Base-by-base conservation (phyloP, 2,797 vertebrate species). In the Sebastes glaucus region DNA sequence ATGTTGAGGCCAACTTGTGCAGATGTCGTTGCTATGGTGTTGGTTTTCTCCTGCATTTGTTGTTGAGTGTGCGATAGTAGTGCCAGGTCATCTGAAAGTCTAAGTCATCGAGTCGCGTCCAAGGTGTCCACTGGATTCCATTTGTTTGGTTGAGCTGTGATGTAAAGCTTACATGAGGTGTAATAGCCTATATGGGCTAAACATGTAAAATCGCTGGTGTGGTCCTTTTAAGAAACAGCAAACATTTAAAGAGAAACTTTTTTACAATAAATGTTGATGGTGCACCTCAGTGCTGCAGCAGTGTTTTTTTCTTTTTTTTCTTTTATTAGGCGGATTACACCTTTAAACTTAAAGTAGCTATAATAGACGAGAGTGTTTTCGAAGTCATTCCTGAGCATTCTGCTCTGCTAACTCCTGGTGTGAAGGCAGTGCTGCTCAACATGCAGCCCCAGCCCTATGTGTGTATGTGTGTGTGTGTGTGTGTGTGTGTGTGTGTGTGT, bases 381-480 rank as follows among this genome's bases (percentile, higher is more conserved):
- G 0, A n/a, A 66, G 80, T 78, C 27, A 59, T 78, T 77, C 20
- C 67, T 67, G 23, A 77, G 33, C 61, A 76, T 61, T 79, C 38
- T 70, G 46, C 66, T 70, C 71, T 56, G 72, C 70, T 78, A 81
- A 81, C 70, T 71, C 76, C 77, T 80, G 74, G 42, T 49, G 67
- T 73, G 42, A 63, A 82, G 52, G 65, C 81, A 76, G 57, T 22
- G 55, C 88, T 89, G 85, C 80, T 92, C 83, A 87, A 84, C 71
- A 90, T 89, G 90, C 85, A 79, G 82, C 81, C 56, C 75, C 6
- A 82, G 72, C 38, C 52, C 20, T 74, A 22, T 49, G 75, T 63
- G 70, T 42, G 57, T 30, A 27, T 62, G 74, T 85, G 74, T 85
- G 78, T 30, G 30, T 28, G 27, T 27, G 27, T 27, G 27, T 5